These are phyloP conservation scores for Drosophila conformis DNA, from an alignment of 2,888 invertebrate genomes.

Conservation along the genomic window DNA sequence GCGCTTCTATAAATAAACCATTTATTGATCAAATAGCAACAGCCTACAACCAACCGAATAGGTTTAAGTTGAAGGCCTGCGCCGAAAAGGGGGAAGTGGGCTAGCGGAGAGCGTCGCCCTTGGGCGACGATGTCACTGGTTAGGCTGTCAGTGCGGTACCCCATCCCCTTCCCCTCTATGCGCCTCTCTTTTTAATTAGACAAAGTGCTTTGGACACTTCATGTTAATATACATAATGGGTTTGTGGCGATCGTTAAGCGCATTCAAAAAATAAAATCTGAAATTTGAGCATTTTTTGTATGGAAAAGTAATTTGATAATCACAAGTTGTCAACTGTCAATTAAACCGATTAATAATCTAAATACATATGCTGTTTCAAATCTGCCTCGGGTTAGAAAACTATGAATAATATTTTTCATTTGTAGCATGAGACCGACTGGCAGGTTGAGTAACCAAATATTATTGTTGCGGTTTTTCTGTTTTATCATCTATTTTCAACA, in stretches of 20 bases:
- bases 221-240: constrained; percentile 18
- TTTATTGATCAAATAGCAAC: constrained; percentile 76
- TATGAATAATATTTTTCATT: background rate
- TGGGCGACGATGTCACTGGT: constrained; percentile 45
- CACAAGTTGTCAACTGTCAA: background rate
- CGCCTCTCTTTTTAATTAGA: constrained; percentile 48
- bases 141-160: constrained; percentile 12
- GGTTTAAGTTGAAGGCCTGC: constrained; percentile 54
- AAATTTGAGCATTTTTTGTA: background rate
- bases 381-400: background rate
- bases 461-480: background rate
- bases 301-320: background rate
- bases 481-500: background rate
- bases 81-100: background rate
- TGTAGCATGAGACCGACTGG: background rate
- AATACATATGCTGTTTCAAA: background rate
- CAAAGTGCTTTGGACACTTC: constrained; percentile 31
- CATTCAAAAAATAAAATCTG: background rate
- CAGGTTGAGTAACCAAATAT: constrained; percentile 8
- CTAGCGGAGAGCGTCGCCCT: background rate
- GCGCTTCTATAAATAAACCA: constrained; percentile 63
- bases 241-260: background rate
- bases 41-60: constrained; percentile 23
- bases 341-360: background rate
- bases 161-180: background rate